Evolutionary conservation across 2,888 invertebrate species (phyloP).

Genomic region (Hirtodrosophila histrioides): DNA sequence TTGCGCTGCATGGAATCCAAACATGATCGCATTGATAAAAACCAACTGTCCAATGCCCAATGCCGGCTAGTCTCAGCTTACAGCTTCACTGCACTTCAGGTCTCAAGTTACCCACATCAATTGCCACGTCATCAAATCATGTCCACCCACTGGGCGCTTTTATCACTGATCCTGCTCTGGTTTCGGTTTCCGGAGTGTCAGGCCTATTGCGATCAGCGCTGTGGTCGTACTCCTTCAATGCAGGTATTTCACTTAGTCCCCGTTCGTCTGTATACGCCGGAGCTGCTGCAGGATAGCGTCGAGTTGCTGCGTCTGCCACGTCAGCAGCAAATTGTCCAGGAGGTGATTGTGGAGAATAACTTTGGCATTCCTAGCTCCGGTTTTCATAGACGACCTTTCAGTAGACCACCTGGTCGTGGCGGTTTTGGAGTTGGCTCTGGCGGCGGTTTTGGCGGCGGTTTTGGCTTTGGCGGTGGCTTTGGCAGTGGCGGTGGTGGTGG

Average conservation of each 20-base stretch:
- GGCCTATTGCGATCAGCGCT: slow-evolving; percentile 33
- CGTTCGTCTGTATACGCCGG: slow-evolving; percentile 44
- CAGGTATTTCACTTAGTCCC: slow-evolving; percentile 53
- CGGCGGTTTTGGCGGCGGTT: slow-evolving; percentile 10
- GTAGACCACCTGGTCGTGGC: slow-evolving; percentile 14
- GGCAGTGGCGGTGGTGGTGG: slow-evolving; percentile 1
- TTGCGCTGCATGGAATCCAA: slow-evolving; percentile 26
- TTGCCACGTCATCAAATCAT: slow-evolving; percentile 24
- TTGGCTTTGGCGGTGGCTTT: not conserved
- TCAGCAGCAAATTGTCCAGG: slow-evolving; percentile 62
- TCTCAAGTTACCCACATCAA: slow-evolving; percentile 14
- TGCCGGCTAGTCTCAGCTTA: slow-evolving; percentile 53
- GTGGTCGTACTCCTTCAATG: slow-evolving; percentile 31
- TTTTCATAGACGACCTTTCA: slow-evolving; percentile 41
- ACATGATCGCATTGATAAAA: slow-evolving; percentile 56
- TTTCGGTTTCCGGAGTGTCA: slow-evolving; percentile 9
- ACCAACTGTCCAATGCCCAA: slow-evolving; percentile 27
- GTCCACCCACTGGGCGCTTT: slow-evolving; percentile 33
- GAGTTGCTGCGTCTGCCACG: slow-evolving; percentile 43
- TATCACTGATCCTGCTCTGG: slow-evolving; percentile 15
- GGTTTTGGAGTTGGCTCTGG: slow-evolving; percentile 16
- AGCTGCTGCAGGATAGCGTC: slow-evolving; percentile 17
- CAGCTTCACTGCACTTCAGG: slow-evolving; percentile 36
- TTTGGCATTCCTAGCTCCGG: slow-evolving; percentile 24
- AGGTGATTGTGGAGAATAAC: slow-evolving; percentile 55